A percentile compares a stretch with the other conserved stretches of the same genome.
phyloP scores from a whole-genome alignment of 2,888 invertebrate genomes.

The Elmis aenea region DNA sequence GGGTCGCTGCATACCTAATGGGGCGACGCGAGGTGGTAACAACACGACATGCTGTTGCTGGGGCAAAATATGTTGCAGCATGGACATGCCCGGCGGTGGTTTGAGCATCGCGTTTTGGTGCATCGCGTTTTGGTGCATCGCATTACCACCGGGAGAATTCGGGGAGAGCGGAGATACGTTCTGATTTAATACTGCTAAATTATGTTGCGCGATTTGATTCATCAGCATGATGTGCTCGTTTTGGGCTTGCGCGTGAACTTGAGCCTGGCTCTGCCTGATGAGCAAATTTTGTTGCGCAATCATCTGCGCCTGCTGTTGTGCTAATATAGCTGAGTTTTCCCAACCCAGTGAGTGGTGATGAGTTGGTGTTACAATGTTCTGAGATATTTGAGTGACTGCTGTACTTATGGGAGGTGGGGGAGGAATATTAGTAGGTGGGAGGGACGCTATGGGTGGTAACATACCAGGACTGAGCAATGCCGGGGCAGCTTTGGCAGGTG shows the following conservation, averaged over 20 bases:
- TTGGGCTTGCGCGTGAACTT: constrained; percentile 47
- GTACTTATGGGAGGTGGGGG: constrained; percentile 46
- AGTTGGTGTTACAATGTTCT: constrained; percentile 35
- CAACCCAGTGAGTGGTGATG: too few species aligned
- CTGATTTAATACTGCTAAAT: constrained; percentile 40
- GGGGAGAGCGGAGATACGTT: constrained; percentile 26
- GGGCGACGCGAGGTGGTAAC: constrained; percentile 23
- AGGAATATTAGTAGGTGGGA: constrained; percentile 44
- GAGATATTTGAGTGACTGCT: constrained; percentile 39
- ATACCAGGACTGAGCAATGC: constrained; percentile 61
- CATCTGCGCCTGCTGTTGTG: constrained; percentile 54
- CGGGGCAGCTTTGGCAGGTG: constrained; percentile 50
- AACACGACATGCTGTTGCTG: constrained; percentile 28
- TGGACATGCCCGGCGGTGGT: constrained; percentile 38
- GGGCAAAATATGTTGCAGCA: constrained; percentile 40
- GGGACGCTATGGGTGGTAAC: constrained; percentile 49
- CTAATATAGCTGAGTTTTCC: constrained; percentile 46
- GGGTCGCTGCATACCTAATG: constrained; percentile 29
- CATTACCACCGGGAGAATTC: constrained; percentile 15
- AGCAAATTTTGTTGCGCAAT: constrained; percentile 68
- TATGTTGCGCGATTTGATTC: constrained; percentile 45
- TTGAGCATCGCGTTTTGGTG: constrained; percentile 35
- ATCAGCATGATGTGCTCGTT: constrained; percentile 45
- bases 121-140: constrained; percentile 27
- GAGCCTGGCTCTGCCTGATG: constrained; percentile 62